Conservation (phyloP, 2,113 vertebrate genomes). For the Clarias macrocephalus region DNA sequence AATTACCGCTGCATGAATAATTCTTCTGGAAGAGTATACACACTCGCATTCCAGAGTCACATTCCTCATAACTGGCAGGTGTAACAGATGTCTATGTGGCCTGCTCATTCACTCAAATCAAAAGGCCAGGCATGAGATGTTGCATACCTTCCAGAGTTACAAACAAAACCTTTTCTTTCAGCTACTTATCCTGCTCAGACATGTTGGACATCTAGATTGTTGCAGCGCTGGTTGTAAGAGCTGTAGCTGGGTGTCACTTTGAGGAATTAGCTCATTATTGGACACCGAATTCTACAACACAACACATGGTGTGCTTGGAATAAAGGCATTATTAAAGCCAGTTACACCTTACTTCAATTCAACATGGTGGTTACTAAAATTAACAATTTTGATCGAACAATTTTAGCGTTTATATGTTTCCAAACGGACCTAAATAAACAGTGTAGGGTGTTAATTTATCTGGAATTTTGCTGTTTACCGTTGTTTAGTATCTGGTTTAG, state of each 20-base stretch:
- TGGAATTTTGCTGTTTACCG: background rate
- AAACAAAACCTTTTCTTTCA: slow-evolving; percentile 46
- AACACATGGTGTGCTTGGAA: background rate
- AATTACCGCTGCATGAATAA: background rate
- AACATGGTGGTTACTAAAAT: background rate
- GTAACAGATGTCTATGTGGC: background rate
- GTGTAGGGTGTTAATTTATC: too few relatives aligned
- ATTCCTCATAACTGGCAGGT: slow-evolving; percentile 27
- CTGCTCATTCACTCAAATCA: background rate
- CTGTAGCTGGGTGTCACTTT: background rate
- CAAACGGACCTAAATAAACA: too few relatives aligned
- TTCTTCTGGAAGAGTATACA: background rate
- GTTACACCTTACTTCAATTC: background rate
- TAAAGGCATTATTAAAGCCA: background rate
- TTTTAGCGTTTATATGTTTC: too few relatives aligned
- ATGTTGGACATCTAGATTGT: slow-evolving; percentile 49
- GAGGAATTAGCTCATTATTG: background rate
- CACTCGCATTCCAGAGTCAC: background rate
- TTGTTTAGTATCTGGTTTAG: background rate
- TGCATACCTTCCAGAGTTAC: slow-evolving; percentile 43
- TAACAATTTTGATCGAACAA: too few relatives aligned
- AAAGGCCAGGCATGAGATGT: slow-evolving; percentile 31
- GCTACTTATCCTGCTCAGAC: slow-evolving; percentile 52
- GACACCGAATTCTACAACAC: background rate
- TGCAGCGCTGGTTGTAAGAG: background rate